phyloP scores from a whole-genome alignment of 1,140 invertebrate species.

The Aporrectodea caliginosa region DNA sequence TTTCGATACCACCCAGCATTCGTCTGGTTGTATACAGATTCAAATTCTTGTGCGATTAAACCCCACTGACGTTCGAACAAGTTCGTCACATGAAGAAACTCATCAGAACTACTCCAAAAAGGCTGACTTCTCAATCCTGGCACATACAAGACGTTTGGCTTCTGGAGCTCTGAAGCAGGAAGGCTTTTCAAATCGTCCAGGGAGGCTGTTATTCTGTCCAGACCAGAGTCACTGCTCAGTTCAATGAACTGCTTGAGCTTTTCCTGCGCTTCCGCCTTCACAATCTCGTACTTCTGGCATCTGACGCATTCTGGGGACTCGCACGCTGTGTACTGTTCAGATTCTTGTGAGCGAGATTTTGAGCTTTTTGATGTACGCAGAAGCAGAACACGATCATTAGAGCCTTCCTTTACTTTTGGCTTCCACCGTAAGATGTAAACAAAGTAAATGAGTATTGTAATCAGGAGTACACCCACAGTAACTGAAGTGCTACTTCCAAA shows the following conservation, averaged over 20 bases:
- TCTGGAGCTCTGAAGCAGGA: neutral
- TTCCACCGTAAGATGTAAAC: neutral
- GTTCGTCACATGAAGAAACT: slow-evolving; percentile 1
- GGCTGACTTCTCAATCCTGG: neutral
- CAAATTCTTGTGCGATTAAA: neutral
- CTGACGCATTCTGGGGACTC: slow-evolving; percentile 7
- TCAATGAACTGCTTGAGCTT: neutral
- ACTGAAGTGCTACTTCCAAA: too few species aligned
- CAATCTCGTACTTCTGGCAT: slow-evolving; percentile 6
- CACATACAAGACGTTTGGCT: slow-evolving; percentile 17
- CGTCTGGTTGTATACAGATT: neutral
- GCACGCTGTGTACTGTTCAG: slow-evolving; percentile 7
- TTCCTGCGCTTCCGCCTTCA: slow-evolving; percentile 5
- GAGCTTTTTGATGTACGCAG: neutral
- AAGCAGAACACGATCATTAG: neutral
- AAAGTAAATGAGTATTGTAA: too few species aligned
- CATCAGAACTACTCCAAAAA: neutral
- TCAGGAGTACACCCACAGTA: too few species aligned
- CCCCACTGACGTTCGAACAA: slow-evolving; percentile 8
- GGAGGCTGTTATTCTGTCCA: neutral
- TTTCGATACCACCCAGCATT: slow-evolving; percentile 11
- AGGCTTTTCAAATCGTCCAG: neutral
- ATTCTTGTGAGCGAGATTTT: neutral
- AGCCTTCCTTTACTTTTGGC: neutral
- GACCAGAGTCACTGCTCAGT: neutral